Evolutionary conservation across 2,113 vertebrate genomes (phyloP).

Genomic region (Caloenas nicobarica): DNA sequence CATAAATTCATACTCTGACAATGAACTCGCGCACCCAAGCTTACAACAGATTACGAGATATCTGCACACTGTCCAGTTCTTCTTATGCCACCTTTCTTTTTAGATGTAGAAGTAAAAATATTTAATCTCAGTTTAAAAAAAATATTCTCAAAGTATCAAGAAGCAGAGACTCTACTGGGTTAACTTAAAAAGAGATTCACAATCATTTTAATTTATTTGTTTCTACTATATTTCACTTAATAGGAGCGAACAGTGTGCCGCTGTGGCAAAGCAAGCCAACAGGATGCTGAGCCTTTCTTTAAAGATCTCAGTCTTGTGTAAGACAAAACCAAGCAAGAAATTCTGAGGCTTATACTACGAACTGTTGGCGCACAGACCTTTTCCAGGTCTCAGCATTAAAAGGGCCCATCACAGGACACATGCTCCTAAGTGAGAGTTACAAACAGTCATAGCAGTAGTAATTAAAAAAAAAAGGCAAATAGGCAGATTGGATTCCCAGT

Average conservation of each 20-base stretch:
- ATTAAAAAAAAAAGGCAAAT: not conserved
- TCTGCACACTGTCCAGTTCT: not conserved
- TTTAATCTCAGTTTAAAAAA: not conserved
- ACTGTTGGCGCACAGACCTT: not conserved
- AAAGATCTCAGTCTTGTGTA: not conserved
- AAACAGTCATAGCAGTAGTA: not conserved
- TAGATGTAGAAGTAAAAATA: not conserved
- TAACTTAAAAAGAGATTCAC: too few species aligned
- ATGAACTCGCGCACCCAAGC: not conserved
- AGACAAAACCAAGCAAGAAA: not conserved
- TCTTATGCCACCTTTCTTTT: not conserved
- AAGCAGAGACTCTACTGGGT: not conserved
- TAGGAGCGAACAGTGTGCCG: too few species aligned
- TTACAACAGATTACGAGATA: not conserved
- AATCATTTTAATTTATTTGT: not conserved
- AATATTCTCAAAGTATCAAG: not conserved
- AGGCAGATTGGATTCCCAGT: conserved; percentile 8
- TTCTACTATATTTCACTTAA: not conserved
- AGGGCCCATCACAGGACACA: not conserved
- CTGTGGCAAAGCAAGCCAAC: not conserved
- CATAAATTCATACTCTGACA: not conserved
- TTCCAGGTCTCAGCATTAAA: not conserved
- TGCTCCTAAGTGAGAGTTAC: not conserved
- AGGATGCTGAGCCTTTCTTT: not conserved
- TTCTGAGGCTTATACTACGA: not conserved